Base-by-base conservation (phyloP, 2,888 invertebrate species). In the Aelia acuminata region DNA sequence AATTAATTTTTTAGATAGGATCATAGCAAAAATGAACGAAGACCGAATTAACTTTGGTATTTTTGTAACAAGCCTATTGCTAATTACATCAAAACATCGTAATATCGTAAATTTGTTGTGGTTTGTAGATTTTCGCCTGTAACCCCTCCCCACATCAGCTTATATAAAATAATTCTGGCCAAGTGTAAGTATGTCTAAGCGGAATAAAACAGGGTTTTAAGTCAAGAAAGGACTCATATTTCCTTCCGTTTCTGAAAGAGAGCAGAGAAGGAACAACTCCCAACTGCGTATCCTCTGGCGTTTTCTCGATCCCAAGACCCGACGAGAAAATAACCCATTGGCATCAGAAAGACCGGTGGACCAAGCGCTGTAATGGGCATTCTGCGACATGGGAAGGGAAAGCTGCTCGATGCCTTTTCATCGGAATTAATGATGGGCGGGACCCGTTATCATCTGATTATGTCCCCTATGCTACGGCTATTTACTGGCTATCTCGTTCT, bases 361-460 rank as follows among this genome's bases (percentile, higher is more conserved):
- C 75, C 75, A 43, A 43, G 10, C 3, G 11, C 75, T 8, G 35
- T 75, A 39, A 75, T 75, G 39, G 75, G 39, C 35, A 43, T 43
- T 43, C 43, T 43, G n/a, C n/a, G n/a, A 43, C 10, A 43, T 10
- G 43, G 43, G 75, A 75, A 75, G 75, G 75, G 75, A 75, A 75
- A 75, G 75, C 75, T 43, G 39, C 20, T 13, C 39, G 26, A 22
- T 43, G 75, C 75, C 75, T 75, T 75, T 75, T 75, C 75, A 75
- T 75, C 39, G 39, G 75, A 75, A 75, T 75, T 75, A 75, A 75
- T 75, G 75, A 75, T 75, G 75, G 10, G 22, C 10, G 26, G 22
- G 39, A 43, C 39, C 35, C 39, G 18, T 43, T 75, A 75, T 75
- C 75, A 43, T 75, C 75, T 43, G 39, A 75, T 35, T 35, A 75